phyloP scores from a whole-genome alignment of 2,888 invertebrate species.

The Adelognathus sp. region DNA sequence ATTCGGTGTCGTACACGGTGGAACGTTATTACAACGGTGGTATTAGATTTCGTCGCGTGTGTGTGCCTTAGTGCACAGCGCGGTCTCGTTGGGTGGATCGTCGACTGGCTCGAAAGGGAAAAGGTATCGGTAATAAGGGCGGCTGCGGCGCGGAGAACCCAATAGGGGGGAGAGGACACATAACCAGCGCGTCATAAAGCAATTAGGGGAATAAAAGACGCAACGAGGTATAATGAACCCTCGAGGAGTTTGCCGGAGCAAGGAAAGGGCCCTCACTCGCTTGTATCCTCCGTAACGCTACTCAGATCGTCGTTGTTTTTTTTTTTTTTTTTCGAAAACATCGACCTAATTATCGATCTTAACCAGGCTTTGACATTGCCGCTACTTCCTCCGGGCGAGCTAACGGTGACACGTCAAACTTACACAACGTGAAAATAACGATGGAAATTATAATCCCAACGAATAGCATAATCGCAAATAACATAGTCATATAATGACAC shows the following conservation, averaged over 20 bases:
- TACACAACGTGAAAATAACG: no score
- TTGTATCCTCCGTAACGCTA: neutral
- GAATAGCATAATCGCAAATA: no score
- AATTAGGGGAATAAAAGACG: constrained; percentile 67
- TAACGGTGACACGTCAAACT: no score
- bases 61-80: neutral
- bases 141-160: constrained; percentile 1
- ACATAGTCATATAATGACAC: no score
- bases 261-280: constrained; percentile 14
- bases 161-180: constrained; percentile 28
- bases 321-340: constrained; percentile 54
- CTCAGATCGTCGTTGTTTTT: constrained; percentile 44
- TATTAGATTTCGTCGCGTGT: constrained; percentile 21
- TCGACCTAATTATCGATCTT: constrained; percentile 58
- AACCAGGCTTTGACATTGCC: constrained; percentile 25
- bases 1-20: neutral
- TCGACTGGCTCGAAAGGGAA: constrained; percentile 20
- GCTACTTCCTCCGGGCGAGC: neutral
- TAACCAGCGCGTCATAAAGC: constrained; percentile 65
- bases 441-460: no score
- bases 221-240: constrained; percentile 65
- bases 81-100: neutral
- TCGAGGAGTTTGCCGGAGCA: constrained; percentile 52
- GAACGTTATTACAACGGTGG: neutral
- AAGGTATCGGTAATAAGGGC: constrained; percentile 43